Evolutionary conservation across 2,888 invertebrate species (phyloP), one percentile per base, ranked within the genome.

Genomic region (Zhengitettix transpicula): DNA sequence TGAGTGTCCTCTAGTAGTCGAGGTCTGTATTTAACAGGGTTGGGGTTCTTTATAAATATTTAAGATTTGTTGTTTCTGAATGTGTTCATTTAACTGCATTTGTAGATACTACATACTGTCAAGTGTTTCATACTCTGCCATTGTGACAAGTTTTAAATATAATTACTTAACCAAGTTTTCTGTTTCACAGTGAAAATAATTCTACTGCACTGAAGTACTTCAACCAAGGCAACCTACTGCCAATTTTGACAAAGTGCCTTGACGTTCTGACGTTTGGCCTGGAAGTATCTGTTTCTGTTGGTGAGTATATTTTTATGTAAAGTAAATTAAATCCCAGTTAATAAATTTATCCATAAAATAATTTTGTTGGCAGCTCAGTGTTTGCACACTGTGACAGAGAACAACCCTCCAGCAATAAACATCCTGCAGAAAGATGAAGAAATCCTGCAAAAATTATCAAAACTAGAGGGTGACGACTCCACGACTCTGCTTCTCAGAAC

Each of bases 301-400:
- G 72, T 72, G 65, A 67, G 69, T n/a, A 15, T 10, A 42, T 52
- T 60, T 28, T 41, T 40, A 52, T 17, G 10, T 1, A 9, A 17
- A 16, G 54, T 10, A 54, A 54, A 17, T 17, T 40, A 11, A 28
- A 55, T 42, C 41, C 52, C 54, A 40, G 17, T 40, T 56, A 51
- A 55, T 55, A 42, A 57, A 58, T 56, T 59, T 15, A 16, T 60
- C 52, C 55, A 42, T 52, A 10, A 11, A 61, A 44, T 62, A 10
- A 55, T n/a, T n/a, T n/a, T 56, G 64, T 76, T 79, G 17, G 76
- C 78, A 62, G 78, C 82, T 52, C 85, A 87, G 67, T 86, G 84
- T 67, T 71, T 87, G 10, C 77, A 85, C 67, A 84, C 85, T 9
- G 78, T 86, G 52, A 79, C 84, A 0, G 88, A 88, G 72, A 84